phyloP scores from a whole-genome alignment of 2,797 vertebrate species.

The Enteromius anoplus region DNA sequence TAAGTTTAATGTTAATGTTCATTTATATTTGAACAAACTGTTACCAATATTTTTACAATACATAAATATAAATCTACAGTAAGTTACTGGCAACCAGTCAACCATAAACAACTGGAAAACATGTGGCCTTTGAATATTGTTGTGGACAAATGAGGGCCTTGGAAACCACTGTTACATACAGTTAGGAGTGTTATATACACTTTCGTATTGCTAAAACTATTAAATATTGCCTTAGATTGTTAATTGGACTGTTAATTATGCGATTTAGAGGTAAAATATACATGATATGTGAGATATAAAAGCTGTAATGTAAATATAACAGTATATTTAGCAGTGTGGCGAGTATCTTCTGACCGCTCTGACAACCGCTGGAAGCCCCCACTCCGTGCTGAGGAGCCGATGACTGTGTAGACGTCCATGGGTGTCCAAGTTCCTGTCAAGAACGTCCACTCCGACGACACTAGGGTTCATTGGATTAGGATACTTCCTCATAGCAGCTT shows the following conservation, averaged over 20 bases:
- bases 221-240: not conserved
- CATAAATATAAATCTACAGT: too few species aligned
- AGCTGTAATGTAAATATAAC: not conserved
- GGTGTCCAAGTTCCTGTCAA: slow-evolving; percentile 86
- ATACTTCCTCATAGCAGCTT: slow-evolving; percentile 98
- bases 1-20: too few species aligned
- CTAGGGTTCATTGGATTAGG: slow-evolving; percentile 98
- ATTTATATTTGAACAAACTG: too few species aligned
- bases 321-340: not conserved
- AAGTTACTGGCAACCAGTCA: not conserved
- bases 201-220: not conserved
- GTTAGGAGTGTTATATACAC: not conserved
- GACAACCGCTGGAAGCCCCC: slow-evolving; percentile 92
- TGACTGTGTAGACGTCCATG: slow-evolving; percentile 93
- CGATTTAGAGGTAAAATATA: not conserved
- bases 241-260: not conserved
- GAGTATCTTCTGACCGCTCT: slow-evolving; percentile 81
- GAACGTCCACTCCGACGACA: slow-evolving; percentile 94
- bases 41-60: too few species aligned
- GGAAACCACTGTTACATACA: not conserved
- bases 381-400: slow-evolving; percentile 95
- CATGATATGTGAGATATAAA: not conserved
- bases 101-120: not conserved
- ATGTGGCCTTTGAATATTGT: not conserved
- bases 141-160: not conserved